Base-by-base conservation (phyloP, 2,797 vertebrate genomes). In the Ctenochaetus hawaiiensis region DNA sequence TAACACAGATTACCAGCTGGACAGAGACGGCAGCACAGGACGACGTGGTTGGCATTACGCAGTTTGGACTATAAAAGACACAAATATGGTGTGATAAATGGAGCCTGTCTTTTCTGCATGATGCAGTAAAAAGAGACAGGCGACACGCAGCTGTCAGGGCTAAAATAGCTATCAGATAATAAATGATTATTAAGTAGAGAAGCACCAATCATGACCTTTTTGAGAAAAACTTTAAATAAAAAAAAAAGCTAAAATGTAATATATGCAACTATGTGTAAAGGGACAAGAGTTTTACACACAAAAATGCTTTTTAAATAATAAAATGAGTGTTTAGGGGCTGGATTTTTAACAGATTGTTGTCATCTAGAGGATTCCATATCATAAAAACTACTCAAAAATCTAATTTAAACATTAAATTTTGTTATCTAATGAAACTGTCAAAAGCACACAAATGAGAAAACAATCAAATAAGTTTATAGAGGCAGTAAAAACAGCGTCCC, bases 1-100 rank as follows among this genome's bases (percentile, higher is more conserved):
- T 41, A 74, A 73, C 78, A 63, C 88, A 91, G 90, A 91, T 93
- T 90, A 93, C 75, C 82, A 85, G 81, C 80, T 84, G 85, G 81
- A 88, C 83, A 74, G 67, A 85, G 57, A 87, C 80, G 49, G 84
- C 45, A 43, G 76, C 54, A 59, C 66, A 54, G 76, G 67, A 22
- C 70, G 18, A 61, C 13, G 64, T 51, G 82, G 81, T 60, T 53
- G 81, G 67, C 34, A 75, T 84, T 82, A 75, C 73, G 71, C 70
- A 64, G 52, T 78, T 51, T 78, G 77, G 66, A 68, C 60, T 76
- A 49, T 37, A 7, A 49, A 72, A 77, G 69, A 86, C 74, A 71
- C 63, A 57, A 74, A 67, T 59, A 23, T 59, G 71, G 65, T 22
- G 8, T 44, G 56, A 78, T 56, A 62, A 26, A 61, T 4, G 39